Base-by-base conservation (phyloP, 1,140 invertebrate species). In the Zaprionus taronus region DNA sequence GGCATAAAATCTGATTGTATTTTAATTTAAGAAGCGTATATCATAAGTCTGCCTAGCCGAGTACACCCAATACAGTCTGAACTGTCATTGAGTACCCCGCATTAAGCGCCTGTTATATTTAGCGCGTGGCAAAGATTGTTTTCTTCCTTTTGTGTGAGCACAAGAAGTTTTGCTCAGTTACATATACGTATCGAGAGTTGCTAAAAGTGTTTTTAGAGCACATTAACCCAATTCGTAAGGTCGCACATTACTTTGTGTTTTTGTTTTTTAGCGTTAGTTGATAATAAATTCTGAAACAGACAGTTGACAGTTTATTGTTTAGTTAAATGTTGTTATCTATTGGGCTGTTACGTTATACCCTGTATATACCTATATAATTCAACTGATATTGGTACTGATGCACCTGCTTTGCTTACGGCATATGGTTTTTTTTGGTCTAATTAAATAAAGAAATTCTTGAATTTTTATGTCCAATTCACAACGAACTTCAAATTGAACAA, bases 211-310 rank as follows among this genome's bases (percentile, higher is more conserved):
- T 20, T 22, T 5, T 56, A 34, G 62, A 67, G 63, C 81, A 72
- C 65, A 70, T 73, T 77, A 84, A 77, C 81, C 81, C 68, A 84
- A 69, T 80, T 77, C 28, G 15, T 34, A 57, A n/a, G 24, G 24
- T 24, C 41, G 26, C 41, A 67, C 55, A 67, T 22, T 14, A 56
- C 22, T 11, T 9, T 11, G 31, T 2, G 5, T 41, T n/a, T 41
- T 7, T n/a, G 38, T 51, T 61, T 47, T 53, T 36, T 26, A 47
- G 14, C 20, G 22, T 38, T 24, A 47, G 36, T 41, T 62, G 28
- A 44, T 62, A 61, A 55, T 61, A 55, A 73, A 62, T 73, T 68
- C 26, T 7, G 34, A 61, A 17, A 28, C 6, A 20, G 9, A 34
- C 36, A 11, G 31, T 38, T 36, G 71, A 68, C 64, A 73, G 56